Evolutionary conservation across 2,113 vertebrate species (phyloP), one percentile per base, ranked within the genome.

Genomic region (Leptodactylus fuscus): DNA sequence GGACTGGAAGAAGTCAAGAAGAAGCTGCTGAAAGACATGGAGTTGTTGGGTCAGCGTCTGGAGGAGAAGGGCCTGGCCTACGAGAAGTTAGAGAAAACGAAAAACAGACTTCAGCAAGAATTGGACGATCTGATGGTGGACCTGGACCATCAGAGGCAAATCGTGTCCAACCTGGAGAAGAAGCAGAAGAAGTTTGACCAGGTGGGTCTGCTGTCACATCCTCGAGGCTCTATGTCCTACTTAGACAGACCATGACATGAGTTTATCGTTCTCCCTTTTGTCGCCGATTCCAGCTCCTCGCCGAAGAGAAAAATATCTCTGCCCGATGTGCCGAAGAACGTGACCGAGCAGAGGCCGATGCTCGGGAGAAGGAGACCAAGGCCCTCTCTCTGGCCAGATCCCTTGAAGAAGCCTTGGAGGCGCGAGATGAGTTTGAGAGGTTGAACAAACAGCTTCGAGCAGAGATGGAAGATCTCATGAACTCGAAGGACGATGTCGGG

Each of bases 181-280:
- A 99, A 99, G 88, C 98, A 99, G 93, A 99, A 99, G 92, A 99
- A 99, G 89, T 99, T 99, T 67, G 98, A 99, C 87, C 98, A 99
- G 96, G 98, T 98, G 91, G 41, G 22, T 53, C 11, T 44, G 10
- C n/a, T 13, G 20, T 36, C 20, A 6, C 4, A 27, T 10, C 2
- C 34, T 3, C 41, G 60, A 15, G 20, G 38, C 8, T 65, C 5
- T 1, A 38, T 44, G n/a, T 58, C 20, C 13, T 74, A 46, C 32
- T 24, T n/a, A n/a, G n/a, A n/a, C n/a, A n/a, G n/a, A n/a, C 24
- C 18, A 1, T 16, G 1, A 15, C n/a, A 16, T 46, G n/a, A 73
- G 29, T 8, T 48, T n/a, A 29, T 81, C 16, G 0, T 27, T 24
- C 6, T 60, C 15, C 48, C n/a, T 10, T 53, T 27, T 46, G 24